Evolutionary conservation across 2,888 invertebrate genomes (phyloP).

Genomic region (Latrodectus hesperus): DNA sequence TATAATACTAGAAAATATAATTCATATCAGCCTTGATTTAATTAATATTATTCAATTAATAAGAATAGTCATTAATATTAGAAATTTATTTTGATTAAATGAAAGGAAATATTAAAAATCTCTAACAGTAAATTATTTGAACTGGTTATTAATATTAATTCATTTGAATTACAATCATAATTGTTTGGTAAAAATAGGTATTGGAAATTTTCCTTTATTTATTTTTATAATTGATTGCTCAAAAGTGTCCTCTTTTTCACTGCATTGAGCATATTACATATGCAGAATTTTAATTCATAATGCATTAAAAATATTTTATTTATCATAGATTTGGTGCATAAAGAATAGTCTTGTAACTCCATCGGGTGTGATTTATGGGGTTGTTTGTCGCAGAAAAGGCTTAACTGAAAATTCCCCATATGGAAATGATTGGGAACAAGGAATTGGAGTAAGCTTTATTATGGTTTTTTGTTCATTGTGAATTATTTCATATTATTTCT

Average conservation of each 20-base stretch:
- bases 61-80: too few species aligned
- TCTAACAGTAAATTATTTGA: not conserved
- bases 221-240: not conserved
- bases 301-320: not conserved
- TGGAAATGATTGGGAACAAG: conserved; percentile 71
- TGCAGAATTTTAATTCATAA: not conserved
- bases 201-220: not conserved
- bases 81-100: too few species aligned
- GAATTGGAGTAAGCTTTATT: conserved; percentile 54
- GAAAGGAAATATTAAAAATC: too few species aligned
- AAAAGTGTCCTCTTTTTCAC: not conserved
- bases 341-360: conserved; percentile 49
- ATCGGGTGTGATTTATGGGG: conserved; percentile 64
- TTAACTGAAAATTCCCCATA: conserved; percentile 69
- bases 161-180: not conserved
- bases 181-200: not conserved
- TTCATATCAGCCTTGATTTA: too few species aligned
- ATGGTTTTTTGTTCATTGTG: not conserved
- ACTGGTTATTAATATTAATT: conserved; percentile 1
- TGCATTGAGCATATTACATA: not conserved
- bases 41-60: too few species aligned
- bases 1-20: too few species aligned
- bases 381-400: conserved; percentile 70
- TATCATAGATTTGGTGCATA: conserved; percentile 70
- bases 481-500: not conserved